Evolutionary conservation across 2,113 vertebrate species (phyloP), one percentile per base, ranked within the genome.

Genomic region (Crotalus viridis): DNA sequence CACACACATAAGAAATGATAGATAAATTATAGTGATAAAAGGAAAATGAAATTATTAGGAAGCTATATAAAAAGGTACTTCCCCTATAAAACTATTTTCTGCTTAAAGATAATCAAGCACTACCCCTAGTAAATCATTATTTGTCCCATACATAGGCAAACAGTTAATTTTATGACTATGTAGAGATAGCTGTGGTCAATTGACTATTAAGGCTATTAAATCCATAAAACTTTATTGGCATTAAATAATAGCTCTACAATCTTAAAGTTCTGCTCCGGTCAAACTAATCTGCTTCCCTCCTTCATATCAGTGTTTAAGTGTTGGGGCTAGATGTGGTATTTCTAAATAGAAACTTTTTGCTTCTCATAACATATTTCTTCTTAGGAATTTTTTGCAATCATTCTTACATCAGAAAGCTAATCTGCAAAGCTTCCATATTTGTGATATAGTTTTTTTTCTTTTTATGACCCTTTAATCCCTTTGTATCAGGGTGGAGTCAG

Each of bases 161-260:
- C 92, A 21, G 21, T 54, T 90, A 92, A 90, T 21, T 55, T 90
- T 90, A 61, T 90, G 52, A 85, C 54, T 10, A n/a, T 48, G 9
- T 46, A 86, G 24, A 85, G 87, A 55, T 48, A 48, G 43, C 74
- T 56, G 86, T 87, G 91, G 89, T 85, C 28, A 91, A 93, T 91
- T 93, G 4, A 39, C 93, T 93, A 87, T 92, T 87, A 24, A 21
- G 93, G 48, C 92, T 91, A 85, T 57, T 28, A 95, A 57, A 59
- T 87, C 92, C 5, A 57, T 22, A 57, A 90, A 91, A 4, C 92
- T 88, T 89, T n/a, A 90, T 59, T 56, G 54, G 54, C 85, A 93
- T 93, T 93, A 89, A 61, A 93, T 89, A 48, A 89, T 26, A 89
- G 33, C 3, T 85, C 48, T 17, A 33, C 48, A 92, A 90, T 39